Evolutionary conservation across 2,113 vertebrate species (phyloP).

Genomic region (Callopanchax toddi): DNA sequence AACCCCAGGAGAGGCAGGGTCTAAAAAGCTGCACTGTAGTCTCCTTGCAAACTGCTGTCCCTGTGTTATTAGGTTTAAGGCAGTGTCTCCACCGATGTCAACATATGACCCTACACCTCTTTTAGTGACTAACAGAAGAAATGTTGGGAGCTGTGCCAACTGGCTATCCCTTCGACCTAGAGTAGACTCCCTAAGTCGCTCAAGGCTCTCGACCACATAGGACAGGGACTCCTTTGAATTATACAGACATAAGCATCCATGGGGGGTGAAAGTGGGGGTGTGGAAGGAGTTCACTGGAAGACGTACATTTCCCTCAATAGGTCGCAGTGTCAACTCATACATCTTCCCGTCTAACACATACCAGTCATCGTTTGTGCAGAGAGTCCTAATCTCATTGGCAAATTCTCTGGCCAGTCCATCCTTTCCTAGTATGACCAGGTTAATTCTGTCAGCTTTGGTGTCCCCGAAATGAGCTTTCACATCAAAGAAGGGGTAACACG

Average conservation of each 20-base stretch:
- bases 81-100: slow-evolving; percentile 89
- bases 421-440: slow-evolving; percentile 94
- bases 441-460: slow-evolving; percentile 88
- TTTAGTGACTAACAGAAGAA: slow-evolving; percentile 90
- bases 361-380: slow-evolving; percentile 94
- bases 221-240: slow-evolving; percentile 96
- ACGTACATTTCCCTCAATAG: slow-evolving; percentile 95
- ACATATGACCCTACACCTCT: slow-evolving; percentile 84
- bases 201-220: slow-evolving; percentile 95
- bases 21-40: slow-evolving; percentile 91
- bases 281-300: slow-evolving; percentile 97
- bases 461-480: slow-evolving; percentile 80
- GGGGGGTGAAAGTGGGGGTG: slow-evolving; percentile 93
- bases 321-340: slow-evolving; percentile 92
- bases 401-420: slow-evolving; percentile 94
- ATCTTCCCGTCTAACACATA: slow-evolving; percentile 96
- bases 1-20: slow-evolving; percentile 87
- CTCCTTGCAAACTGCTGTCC: slow-evolving; percentile 93
- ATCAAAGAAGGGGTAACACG: slow-evolving; percentile 86
- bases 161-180: slow-evolving; percentile 88
- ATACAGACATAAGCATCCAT: slow-evolving; percentile 96
- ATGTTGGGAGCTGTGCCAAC: slow-evolving; percentile 84
- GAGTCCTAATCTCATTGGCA: slow-evolving; percentile 95
- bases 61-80: slow-evolving; percentile 91
- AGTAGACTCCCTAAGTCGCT: slow-evolving; percentile 90